Evolutionary conservation across 2,113 vertebrate genomes (phyloP).

Genomic region (Cyrtonyx montezumae): DNA sequence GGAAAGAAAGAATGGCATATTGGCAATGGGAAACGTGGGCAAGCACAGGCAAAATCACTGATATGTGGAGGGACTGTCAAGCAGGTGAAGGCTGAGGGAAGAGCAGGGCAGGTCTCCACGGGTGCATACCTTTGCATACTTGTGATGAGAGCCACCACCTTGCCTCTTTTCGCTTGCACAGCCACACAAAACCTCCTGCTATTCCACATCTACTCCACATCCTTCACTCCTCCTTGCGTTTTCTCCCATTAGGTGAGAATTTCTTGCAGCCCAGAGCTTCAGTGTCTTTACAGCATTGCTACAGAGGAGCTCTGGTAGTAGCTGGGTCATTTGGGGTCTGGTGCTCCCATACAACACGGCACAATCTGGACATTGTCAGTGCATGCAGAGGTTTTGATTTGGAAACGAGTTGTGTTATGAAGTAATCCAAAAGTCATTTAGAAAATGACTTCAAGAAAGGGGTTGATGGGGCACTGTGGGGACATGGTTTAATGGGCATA

Average conservation of each 20-base stretch:
- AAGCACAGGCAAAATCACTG: neutral
- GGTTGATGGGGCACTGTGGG: too few relatives aligned
- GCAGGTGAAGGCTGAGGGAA: too few relatives aligned
- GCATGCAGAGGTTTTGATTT: neutral
- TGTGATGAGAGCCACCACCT: neutral
- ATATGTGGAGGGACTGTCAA: neutral
- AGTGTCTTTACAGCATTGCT: neutral
- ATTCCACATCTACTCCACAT: neutral
- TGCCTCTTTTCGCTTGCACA: neutral
- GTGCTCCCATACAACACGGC: neutral
- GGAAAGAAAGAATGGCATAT: neutral
- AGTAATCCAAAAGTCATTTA: neutral
- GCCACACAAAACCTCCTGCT: neutral
- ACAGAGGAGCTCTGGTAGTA: neutral
- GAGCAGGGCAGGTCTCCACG: neutral
- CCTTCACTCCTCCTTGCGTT: neutral
- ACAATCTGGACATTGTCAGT: rapidly evolving
- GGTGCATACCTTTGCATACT: neutral
- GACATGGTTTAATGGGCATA: too few relatives aligned
- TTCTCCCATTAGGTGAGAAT: neutral
- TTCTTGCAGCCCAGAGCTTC: neutral
- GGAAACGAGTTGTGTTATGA: rapidly evolving
- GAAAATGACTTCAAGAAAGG: neutral
- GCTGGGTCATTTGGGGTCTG: neutral
- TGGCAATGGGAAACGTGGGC: neutral